These are phyloP conservation scores for Drosophila aldrichi DNA, from an alignment of 2,888 invertebrate genomes.

Conservation along the genomic window DNA sequence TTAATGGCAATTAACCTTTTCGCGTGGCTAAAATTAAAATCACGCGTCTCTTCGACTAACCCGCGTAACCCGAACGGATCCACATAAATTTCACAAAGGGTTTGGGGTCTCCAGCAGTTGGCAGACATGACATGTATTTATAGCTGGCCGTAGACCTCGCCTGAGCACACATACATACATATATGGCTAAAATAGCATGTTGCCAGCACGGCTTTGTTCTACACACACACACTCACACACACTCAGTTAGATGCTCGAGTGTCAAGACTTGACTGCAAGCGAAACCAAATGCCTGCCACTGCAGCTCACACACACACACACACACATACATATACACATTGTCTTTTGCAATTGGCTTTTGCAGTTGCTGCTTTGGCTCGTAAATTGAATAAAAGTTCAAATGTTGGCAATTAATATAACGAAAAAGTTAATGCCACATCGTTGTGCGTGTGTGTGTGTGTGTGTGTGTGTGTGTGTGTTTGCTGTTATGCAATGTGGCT, in stretches of 20 bases:
- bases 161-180: too few species aligned
- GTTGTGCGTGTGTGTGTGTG: constrained; percentile 36
- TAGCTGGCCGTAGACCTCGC: constrained; percentile 68
- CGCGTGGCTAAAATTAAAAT: constrained; percentile 70
- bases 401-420: constrained; percentile 84
- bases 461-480: constrained; percentile 10
- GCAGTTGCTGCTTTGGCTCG: constrained; percentile 65
- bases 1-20: constrained; percentile 74
- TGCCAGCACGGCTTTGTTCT: constrained; percentile 43
- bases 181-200: constrained; percentile 74
- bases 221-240: constrained; percentile 18
- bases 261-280: constrained; percentile 50
- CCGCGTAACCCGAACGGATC: constrained; percentile 50
- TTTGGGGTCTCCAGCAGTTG: constrained; percentile 6
- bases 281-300: constrained; percentile 45
- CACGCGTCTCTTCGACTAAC: constrained; percentile 62
- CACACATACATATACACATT: background rate
- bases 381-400: constrained; percentile 85
- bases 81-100: constrained; percentile 57
- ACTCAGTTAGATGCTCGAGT: constrained; percentile 15
- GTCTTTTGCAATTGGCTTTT: constrained; percentile 27
- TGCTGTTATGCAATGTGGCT: constrained; percentile 17
- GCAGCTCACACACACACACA: constrained; percentile 22
- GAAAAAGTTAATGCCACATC: constrained; percentile 78
- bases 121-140: constrained; percentile 74